Evolutionary conservation across 2,797 vertebrate species (phyloP).

Genomic region (Channallabes apus): DNA sequence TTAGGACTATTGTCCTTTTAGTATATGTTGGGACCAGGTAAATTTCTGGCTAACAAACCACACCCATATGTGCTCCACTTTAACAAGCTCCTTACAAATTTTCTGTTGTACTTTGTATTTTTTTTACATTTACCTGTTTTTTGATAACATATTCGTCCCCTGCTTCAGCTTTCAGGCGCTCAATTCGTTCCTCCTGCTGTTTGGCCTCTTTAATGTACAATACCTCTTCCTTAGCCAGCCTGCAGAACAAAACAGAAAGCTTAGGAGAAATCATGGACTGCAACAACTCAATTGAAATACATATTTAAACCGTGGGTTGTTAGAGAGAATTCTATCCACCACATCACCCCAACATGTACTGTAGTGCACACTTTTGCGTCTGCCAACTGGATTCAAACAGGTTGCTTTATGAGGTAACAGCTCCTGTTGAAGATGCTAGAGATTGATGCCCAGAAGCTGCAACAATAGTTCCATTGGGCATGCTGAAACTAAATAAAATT

Average conservation of each 20-base stretch:
- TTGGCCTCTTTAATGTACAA: slow-evolving; percentile 88
- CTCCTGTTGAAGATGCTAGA: neutral
- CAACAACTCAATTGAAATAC: neutral
- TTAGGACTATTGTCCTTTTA: neutral
- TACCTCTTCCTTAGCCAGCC: slow-evolving; percentile 88
- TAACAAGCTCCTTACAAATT: neutral
- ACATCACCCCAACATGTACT: neutral
- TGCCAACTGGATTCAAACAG: neutral
- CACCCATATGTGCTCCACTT: neutral
- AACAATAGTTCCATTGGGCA: neutral
- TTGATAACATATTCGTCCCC: slow-evolving; percentile 87
- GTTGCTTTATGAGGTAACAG: neutral
- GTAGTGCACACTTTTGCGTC: neutral
- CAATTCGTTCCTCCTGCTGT: slow-evolving; percentile 89
- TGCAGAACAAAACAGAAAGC: slow-evolving; percentile 65
- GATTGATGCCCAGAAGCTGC: neutral
- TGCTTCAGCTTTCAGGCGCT: slow-evolving; percentile 85
- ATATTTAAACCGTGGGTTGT: neutral
- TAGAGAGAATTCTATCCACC: neutral
- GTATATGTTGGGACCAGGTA: neutral
- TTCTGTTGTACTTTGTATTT: neutral
- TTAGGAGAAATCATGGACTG: neutral
- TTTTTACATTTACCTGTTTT: slow-evolving; percentile 81
- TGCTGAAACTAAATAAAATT: neutral
- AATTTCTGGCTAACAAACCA: neutral